Evolutionary conservation across 2,797 vertebrate species (phyloP).

Genomic region (Melopsittacus undulatus): DNA sequence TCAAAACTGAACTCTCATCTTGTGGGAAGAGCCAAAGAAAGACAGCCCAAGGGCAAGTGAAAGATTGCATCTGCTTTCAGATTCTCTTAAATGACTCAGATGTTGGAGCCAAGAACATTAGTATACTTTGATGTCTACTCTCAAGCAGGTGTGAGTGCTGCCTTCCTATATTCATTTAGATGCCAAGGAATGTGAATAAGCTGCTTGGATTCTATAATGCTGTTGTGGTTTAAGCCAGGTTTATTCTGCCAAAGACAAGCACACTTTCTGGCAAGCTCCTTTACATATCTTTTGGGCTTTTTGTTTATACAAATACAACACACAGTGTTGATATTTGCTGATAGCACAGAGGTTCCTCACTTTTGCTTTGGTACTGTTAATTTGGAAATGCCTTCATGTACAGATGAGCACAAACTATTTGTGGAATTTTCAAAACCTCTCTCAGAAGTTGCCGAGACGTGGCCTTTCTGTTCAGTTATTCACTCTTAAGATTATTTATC

Average conservation of each 20-base stretch:
- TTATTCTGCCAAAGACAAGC: conserved; percentile 6
- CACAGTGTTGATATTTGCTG: not conserved
- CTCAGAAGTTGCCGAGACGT: not conserved
- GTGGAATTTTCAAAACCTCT: not conserved
- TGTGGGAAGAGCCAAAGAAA: conserved; percentile 20
- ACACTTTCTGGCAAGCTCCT: not conserved
- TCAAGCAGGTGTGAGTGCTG: conserved; percentile 40
- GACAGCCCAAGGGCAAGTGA: conserved; percentile 35
- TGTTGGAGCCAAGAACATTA: conserved; percentile 58
- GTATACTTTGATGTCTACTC: conserved; percentile 46
- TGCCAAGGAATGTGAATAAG: conserved; percentile 40
- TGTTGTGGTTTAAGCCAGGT: not conserved
- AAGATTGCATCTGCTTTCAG: conserved; percentile 33
- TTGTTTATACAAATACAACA: not conserved
- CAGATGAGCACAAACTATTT: not conserved
- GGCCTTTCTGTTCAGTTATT: not conserved
- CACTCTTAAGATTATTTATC: not conserved
- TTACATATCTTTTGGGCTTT: not conserved
- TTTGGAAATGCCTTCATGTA: not conserved
- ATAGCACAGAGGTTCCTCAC: not conserved
- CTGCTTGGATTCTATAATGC: conserved; percentile 11
- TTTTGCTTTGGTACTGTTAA: not conserved
- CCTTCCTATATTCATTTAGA: not conserved
- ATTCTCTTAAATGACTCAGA: conserved; percentile 9
- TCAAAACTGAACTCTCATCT: not conserved